A percentile compares a stretch with the other conserved stretches of the same genome.
These are phyloP conservation scores for Agrilus biguttatus DNA, from an alignment of 2,888 invertebrate species.

Conservation along the genomic window DNA sequence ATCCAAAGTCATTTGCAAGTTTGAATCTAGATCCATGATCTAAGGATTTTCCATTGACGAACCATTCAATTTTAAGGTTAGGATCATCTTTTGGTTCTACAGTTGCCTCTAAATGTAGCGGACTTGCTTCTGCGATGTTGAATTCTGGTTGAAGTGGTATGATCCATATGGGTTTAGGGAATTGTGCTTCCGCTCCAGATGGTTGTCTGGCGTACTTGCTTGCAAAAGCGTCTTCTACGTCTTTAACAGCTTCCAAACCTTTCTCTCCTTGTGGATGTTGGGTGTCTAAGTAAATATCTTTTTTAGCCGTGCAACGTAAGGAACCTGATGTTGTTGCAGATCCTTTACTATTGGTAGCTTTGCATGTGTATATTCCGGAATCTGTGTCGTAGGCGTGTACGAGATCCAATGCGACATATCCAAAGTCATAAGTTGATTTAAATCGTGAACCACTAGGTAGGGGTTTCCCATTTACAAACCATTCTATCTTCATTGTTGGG, in stretches of 20 bases:
- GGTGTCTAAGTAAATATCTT: constrained; percentile 71
- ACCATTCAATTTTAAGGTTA: constrained; percentile 84
- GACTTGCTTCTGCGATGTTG: constrained; percentile 65
- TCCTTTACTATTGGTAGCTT: constrained; percentile 78
- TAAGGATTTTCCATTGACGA: constrained; percentile 78
- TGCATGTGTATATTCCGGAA: constrained; percentile 82
- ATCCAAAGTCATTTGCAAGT: constrained; percentile 90
- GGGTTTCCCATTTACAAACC: constrained; percentile 89
- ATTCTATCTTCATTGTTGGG: constrained; percentile 81
- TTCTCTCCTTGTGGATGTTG: constrained; percentile 90
- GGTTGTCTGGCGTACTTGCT: constrained; percentile 55
- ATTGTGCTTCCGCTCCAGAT: constrained; percentile 59
- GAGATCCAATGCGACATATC: constrained; percentile 84
- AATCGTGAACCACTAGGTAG: constrained; percentile 80
- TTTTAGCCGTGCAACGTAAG: constrained; percentile 67
- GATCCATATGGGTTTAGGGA: constrained; percentile 75
- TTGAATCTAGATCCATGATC: constrained; percentile 83
- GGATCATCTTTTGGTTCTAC: constrained; percentile 92
- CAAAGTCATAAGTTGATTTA: constrained; percentile 90
- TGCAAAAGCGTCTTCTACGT: constrained; percentile 71
- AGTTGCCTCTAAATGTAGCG: constrained; percentile 84
- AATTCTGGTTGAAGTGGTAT: constrained; percentile 70
- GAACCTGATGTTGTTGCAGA: constrained; percentile 84
- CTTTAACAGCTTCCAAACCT: constrained; percentile 78
- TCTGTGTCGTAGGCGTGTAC: constrained; percentile 80